Evolutionary conservation across 2,113 vertebrate genomes (phyloP).

Genomic region (Albula goreensis): DNA sequence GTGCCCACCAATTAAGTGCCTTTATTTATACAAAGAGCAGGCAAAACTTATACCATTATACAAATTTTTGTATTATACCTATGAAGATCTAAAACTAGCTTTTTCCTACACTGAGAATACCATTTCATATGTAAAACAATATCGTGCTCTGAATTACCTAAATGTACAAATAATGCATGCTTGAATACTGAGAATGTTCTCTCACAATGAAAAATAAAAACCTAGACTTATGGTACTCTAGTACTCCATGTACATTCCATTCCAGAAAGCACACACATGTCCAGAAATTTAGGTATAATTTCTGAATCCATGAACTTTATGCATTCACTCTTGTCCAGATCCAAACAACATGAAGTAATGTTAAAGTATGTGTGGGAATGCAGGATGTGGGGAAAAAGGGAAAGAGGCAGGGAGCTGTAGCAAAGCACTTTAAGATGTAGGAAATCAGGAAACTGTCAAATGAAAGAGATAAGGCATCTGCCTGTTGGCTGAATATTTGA

Average conservation of each 20-base stretch:
- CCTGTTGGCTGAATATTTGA: slow-evolving; percentile 57
- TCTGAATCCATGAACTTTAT: neutral
- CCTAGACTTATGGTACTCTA: neutral
- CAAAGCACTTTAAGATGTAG: slow-evolving; percentile 2
- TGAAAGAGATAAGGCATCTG: slow-evolving; percentile 54
- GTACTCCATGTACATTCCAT: neutral
- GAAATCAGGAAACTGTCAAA: slow-evolving; percentile 34
- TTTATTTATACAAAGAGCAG: neutral
- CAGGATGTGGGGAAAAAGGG: neutral
- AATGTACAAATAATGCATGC: neutral
- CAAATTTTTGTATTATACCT: neutral
- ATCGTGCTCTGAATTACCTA: too few species aligned
- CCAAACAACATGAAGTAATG: neutral
- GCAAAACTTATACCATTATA: neutral
- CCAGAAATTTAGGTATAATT: neutral
- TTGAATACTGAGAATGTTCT: neutral
- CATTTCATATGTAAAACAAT: neutral
- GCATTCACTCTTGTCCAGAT: neutral
- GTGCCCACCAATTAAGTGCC: neutral
- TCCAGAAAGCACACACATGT: neutral
- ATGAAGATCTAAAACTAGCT: neutral
- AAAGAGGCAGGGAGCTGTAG: slow-evolving; percentile 31
- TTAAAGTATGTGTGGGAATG: neutral
- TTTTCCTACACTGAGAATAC: neutral
- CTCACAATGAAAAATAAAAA: neutral